Base-by-base conservation (phyloP, 2,797 vertebrate species). In the Cercopithecus diana region DNA sequence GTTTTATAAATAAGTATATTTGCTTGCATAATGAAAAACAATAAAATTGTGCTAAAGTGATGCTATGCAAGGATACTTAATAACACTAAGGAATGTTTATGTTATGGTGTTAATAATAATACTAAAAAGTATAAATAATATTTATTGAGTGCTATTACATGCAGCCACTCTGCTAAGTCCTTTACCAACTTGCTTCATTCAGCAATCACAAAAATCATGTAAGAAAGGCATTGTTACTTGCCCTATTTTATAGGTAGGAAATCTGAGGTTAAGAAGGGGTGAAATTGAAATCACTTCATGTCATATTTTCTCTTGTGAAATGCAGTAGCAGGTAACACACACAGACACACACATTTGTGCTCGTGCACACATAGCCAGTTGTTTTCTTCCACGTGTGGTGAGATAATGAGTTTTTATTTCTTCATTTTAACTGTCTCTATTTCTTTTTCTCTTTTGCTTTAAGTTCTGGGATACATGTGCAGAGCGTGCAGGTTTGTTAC, bases 21-120 rank as follows among this genome's bases (percentile, higher is more conserved):
- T 83, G 55, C 45, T 93, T n/a, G 52, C 9, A 57, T 50, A 80
- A 91, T 92, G 55, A n/a, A 93, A 94, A 93, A 83, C 20, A 94
- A 41, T 48, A 77, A 77, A 86, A 86, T 43, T 39, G 20, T 57
- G 52, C 79, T n/a, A 39, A 50, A 84, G 48, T 36, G 81, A 61
- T 58, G 39, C 39, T 50, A 0, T 33, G 28, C 41, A 43, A 86
- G 84, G 19, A 72, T 30, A 50, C 13, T 10, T 67, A 28, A 19
- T 15, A n/a, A 55, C 33, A 24, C 15, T 5, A 26, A 43, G 36
- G 24, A 20, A 43, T 75, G 39, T 11, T 57, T 36, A 1, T 75
- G 19, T n/a, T 52, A 43, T 30, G 82, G 70, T 30, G 58, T 82
- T 80, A 61, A 52, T 75, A 64, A 80, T 30, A 64, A 57, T 64